These are phyloP conservation scores for Gallirallus australis DNA, from an alignment of 2,797 vertebrate genomes.

Conservation along the genomic window DNA sequence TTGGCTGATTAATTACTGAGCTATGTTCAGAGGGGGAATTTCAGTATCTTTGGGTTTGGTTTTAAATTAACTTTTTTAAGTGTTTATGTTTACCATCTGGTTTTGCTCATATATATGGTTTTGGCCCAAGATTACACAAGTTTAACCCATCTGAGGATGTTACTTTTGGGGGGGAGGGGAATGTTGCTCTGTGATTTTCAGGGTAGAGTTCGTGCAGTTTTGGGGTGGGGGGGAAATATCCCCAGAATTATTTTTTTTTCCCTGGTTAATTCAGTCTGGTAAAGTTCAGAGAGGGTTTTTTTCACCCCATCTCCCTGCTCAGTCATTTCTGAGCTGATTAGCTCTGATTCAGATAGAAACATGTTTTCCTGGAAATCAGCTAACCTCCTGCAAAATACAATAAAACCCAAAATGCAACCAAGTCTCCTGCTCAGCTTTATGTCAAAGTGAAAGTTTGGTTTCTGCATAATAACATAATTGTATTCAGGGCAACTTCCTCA, in stretches of 20 bases:
- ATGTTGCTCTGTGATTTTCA: not conserved
- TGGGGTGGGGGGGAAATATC: not conserved
- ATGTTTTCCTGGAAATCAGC: not conserved
- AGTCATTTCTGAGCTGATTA: not conserved
- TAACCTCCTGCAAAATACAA: not conserved
- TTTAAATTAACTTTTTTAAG: constrained; percentile 78
- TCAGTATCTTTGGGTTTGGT: constrained; percentile 65
- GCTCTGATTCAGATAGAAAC: not conserved
- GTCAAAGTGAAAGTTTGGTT: not conserved
- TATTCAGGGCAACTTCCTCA: not conserved
- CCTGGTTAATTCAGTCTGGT: not conserved
- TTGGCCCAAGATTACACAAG: constrained; percentile 59
- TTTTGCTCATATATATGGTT: constrained; percentile 64
- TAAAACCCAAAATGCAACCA: not conserved
- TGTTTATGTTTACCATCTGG: constrained; percentile 76
- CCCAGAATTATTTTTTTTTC: not conserved
- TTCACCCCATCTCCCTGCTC: not conserved
- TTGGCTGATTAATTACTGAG: constrained; percentile 74
- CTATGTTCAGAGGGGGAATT: constrained; percentile 58
- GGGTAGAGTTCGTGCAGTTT: not conserved
- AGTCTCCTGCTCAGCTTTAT: not conserved
- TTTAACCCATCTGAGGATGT: constrained; percentile 18
- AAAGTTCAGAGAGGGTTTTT: not conserved
- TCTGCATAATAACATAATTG: not conserved
- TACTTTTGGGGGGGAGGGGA: not conserved